Percentiles rank a stretch among this genome's conserved stretches.
These are phyloP conservation scores for Aelia acuminata DNA, from an alignment of 2,888 invertebrate genomes.

Conservation along the genomic window DNA sequence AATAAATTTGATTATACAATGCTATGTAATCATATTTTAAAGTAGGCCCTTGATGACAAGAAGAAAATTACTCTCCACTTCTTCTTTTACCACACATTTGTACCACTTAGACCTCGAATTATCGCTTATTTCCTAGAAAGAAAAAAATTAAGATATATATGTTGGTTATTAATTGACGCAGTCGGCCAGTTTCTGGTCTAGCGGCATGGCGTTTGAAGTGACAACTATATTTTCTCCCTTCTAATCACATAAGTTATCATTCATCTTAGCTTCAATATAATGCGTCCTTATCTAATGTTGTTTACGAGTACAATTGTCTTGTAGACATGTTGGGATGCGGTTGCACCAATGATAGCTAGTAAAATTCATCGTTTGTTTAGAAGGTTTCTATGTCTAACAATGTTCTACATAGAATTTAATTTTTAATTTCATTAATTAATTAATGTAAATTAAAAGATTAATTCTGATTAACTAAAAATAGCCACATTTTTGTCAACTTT, in stretches of 20 bases:
- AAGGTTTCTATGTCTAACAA: too few relatives aligned
- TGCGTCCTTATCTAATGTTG: background rate
- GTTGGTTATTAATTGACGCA: background rate
- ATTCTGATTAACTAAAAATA: too few relatives aligned
- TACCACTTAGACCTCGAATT: background rate
- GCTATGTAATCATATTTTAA: too few relatives aligned
- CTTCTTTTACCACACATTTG: background rate
- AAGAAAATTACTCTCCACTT: too few relatives aligned
- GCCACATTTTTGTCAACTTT: too few relatives aligned
- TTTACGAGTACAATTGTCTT: background rate
- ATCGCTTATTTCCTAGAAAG: background rate
- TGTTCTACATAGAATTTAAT: too few relatives aligned
- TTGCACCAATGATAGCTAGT: too few relatives aligned
- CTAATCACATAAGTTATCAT: background rate
- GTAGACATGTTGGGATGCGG: background rate
- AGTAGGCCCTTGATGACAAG: too few relatives aligned
- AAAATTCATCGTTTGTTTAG: too few relatives aligned
- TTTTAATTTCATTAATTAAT: too few relatives aligned
- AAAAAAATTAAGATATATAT: background rate
- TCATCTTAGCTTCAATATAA: background rate
- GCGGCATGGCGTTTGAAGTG: background rate
- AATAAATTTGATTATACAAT: too few relatives aligned
- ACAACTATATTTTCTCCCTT: background rate
- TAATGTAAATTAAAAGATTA: too few relatives aligned
- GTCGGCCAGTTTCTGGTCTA: background rate